Percentiles rank a stretch among this genome's conserved stretches.
These are phyloP conservation scores for Scolopax rusticola DNA, from an alignment of 2,797 vertebrate genomes.

Conservation along the genomic window DNA sequence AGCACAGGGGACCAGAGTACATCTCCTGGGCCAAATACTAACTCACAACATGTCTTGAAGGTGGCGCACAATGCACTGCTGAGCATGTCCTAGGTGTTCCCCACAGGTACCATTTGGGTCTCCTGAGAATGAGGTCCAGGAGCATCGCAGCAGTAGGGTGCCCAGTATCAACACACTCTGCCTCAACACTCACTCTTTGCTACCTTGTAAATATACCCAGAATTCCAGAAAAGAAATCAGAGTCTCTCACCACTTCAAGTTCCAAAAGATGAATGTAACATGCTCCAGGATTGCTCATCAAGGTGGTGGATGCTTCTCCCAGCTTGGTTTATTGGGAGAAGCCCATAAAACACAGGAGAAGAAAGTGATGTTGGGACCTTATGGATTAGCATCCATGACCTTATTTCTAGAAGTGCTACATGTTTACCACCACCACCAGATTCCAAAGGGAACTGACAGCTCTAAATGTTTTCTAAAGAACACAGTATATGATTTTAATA, in stretches of 20 bases:
- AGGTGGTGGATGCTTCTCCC: neutral
- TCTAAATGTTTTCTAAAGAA: neutral
- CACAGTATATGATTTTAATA: neutral
- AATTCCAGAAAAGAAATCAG: neutral
- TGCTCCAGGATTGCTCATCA: neutral
- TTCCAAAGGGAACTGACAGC: neutral
- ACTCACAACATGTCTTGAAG: neutral
- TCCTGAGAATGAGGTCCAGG: neutral
- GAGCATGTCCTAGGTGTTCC: neutral
- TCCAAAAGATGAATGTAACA: neutral
- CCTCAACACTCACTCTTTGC: neutral
- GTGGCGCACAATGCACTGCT: no score
- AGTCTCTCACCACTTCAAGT: neutral
- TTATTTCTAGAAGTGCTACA: neutral
- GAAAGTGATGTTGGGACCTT: neutral
- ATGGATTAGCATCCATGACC: neutral
- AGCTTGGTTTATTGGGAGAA: neutral
- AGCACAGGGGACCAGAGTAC: neutral
- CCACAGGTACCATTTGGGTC: accelerated
- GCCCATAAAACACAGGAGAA: neutral
- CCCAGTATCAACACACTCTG: neutral
- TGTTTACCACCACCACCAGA: neutral
- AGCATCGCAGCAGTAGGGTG: neutral
- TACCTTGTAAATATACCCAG: neutral
- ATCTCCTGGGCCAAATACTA: neutral